Evolutionary conservation across 2,113 vertebrate species (phyloP), one percentile per base, ranked within the genome.

Genomic region (Nyctereutes procyonoides): DNA sequence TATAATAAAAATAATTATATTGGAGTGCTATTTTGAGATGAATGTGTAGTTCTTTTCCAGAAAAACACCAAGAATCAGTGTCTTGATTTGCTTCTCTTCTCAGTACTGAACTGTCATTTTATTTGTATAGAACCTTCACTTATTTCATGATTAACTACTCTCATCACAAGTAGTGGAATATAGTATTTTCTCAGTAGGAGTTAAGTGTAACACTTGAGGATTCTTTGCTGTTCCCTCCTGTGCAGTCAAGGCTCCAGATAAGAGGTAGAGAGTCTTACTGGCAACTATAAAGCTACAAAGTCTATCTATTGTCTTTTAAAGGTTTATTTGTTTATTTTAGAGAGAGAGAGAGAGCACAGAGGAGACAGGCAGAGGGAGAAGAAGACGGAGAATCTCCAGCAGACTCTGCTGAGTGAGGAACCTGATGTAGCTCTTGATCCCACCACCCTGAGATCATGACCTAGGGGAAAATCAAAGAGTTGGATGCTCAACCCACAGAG

Each of bases 141-240:
- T 87, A 79, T 71, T 92, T 97, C 24, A 26, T 74, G 48, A 94
- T 92, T 92, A 87, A 92, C 65, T 86, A 15, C 62, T 95, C 63
- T 95, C 53, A 67, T 85, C 32, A 38, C 43, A 94, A 84, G 84
- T 30, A 62, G 81, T 35, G 3, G 32, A 74, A 74, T 89, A 83
- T 2, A 79, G 67, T 67, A 67, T 97, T 97, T 90, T 94, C 93
- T 81, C 63, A 35, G 69, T 73, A 32, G 81, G 81, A 35, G 43
- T 19, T 93, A 93, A 96, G 26, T 91, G 15, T 87, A 92, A 79
- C 32, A 88, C 55, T 95, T 93, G 55, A 90, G 17, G 38, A 80
- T 53, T 67, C 51, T 43, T 83, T 10, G 60, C 56, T 80, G 20
- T 51, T 87, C 83, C 73, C 43, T 67, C 13, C 35, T 71, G 19